Evolutionary conservation across 2,888 invertebrate species (phyloP).

Genomic region (Acanthosepion lycidas): DNA sequence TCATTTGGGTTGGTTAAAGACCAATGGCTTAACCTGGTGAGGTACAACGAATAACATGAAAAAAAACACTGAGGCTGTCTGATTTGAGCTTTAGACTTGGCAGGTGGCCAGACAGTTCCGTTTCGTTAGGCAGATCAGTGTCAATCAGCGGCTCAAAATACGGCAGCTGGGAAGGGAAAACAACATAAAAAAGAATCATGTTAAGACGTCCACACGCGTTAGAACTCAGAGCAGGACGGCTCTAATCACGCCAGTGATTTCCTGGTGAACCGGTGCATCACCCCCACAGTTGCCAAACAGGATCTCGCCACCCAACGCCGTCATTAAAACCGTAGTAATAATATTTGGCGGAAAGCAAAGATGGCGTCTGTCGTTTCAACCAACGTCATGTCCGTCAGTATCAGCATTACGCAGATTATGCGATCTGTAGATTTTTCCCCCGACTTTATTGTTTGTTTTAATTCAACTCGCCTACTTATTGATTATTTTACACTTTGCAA

Average conservation of each 20-base stretch:
- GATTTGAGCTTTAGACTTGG: neutral
- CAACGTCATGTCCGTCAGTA: neutral
- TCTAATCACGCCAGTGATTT: neutral
- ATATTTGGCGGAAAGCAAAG: neutral
- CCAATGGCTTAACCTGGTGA: neutral
- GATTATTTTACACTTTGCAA: no score
- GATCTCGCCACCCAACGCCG: neutral
- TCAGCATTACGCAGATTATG: no score
- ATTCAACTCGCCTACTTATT: no score
- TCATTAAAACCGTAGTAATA: neutral
- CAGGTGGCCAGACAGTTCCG: neutral
- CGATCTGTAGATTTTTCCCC: no score
- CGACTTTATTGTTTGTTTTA: no score
- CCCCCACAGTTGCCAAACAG: neutral
- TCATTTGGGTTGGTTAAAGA: neutral
- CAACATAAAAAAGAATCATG: neutral
- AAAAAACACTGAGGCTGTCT: neutral
- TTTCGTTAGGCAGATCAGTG: neutral
- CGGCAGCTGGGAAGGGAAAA: neutral
- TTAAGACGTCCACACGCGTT: neutral
- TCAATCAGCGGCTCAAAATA: neutral
- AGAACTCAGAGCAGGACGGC: neutral
- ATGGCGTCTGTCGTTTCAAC: neutral
- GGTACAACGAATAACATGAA: neutral
- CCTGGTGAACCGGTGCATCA: neutral